phyloP scores from a whole-genome alignment of 2,888 invertebrate genomes.

The Capitulum mitella region DNA sequence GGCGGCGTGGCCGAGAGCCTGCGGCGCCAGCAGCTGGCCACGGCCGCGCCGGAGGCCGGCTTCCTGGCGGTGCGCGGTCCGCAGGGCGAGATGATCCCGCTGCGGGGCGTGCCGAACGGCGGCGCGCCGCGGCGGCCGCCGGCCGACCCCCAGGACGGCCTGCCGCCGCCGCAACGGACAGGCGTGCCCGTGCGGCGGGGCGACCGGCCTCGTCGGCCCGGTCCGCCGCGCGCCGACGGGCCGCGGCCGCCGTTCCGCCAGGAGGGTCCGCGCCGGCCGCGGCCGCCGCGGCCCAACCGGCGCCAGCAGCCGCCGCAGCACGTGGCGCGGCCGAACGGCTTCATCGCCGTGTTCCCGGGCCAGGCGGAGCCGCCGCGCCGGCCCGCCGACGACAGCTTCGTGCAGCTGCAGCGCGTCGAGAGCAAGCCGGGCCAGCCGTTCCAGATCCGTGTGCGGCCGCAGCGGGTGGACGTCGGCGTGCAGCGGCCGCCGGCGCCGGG shows the following conservation, averaged over 20 bases:
- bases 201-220: background rate
- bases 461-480: background rate
- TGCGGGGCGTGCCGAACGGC: background rate
- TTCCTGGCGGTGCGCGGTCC: background rate
- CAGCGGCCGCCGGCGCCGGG: background rate
- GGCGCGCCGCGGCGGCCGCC: background rate
- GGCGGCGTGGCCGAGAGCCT: constrained; percentile 36
- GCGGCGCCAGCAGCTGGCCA: background rate
- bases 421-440: background rate
- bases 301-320: background rate
- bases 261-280: background rate
- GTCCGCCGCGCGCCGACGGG: too few relatives aligned
- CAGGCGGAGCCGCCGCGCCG: background rate
- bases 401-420: background rate
- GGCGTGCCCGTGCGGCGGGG: background rate
- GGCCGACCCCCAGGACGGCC: background rate
- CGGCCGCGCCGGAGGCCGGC: background rate
- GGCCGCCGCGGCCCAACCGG: background rate
- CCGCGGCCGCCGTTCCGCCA: background rate
- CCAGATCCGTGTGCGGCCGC: background rate
- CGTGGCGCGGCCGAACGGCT: background rate
- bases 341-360: constrained; percentile 5
- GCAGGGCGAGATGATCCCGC: background rate
- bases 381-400: background rate
- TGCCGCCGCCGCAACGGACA: background rate